Base-by-base conservation (phyloP, 2,888 invertebrate species). In the Exephanes ischioxanthus region DNA sequence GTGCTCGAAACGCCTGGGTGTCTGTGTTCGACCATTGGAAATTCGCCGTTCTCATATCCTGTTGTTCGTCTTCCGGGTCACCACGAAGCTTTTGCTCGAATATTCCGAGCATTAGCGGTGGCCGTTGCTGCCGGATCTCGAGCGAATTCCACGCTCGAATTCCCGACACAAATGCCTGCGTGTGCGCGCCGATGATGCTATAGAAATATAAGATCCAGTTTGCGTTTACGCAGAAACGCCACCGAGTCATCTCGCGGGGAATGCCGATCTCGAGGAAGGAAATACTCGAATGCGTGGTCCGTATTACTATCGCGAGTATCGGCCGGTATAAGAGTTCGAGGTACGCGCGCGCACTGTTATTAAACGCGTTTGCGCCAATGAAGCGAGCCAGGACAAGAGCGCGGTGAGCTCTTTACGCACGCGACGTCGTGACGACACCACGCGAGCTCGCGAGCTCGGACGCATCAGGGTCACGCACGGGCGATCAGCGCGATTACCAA, bases 241-340 rank as follows among this genome's bases (percentile, higher is more conserved):
- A 83, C 66, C 87, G 86, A 89, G 90, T 92, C 91, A 91, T 90
- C 89, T 84, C 87, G 63, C 86, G 87, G 86, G 89, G 92, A 91
- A 91, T 92, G 90, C 87, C 87, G 86, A 6, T 63, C 67, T 66
- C 86, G 83, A 90, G 90, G 90, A 91, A 91, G 90, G 89, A 90
- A 91, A 89, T 82, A 81, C 88, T 70, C 79, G 77, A 70, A 63
- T 66, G 81, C 79, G 76, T 75, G 68, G 30, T 58, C 58, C 58
- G 58, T 58, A 58, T 58, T 26, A 26, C 58, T 26, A 22, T 58
- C 58, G 58, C 26, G 14, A 30, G 58, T 67, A 78, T 79, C 68
- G 68, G 41, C 45, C 51, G 66, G 63, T 22, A 58, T 58, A 6
- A 68, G 75, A 61, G 73, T 73, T 68, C 71, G 77, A 37, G 71